phyloP scores from a whole-genome alignment of 2,888 invertebrate genomes.

The Aquatica leii region DNA sequence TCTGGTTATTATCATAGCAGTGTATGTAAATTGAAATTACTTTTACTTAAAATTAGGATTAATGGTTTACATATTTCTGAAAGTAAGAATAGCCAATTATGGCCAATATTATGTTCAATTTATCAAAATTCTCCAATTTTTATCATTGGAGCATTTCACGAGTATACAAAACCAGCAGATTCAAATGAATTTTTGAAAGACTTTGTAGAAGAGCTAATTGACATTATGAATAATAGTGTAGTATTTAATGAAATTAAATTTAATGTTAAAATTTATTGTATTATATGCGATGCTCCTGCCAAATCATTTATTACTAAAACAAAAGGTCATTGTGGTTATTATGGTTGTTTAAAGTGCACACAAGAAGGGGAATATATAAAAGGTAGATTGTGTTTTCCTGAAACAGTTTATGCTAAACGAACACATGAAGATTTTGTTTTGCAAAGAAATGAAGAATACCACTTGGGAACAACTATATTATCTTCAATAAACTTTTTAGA shows the following conservation, averaged over 20 bases:
- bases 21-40: background rate
- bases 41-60: background rate
- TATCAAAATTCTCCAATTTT: background rate
- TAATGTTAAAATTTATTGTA: slow-evolving; percentile 5
- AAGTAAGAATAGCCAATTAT: background rate
- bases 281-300: no score
- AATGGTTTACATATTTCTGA: background rate
- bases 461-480: no score
- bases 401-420: background rate
- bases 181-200: slow-evolving; percentile 15
- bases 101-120: background rate
- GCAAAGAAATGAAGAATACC: no score
- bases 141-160: slow-evolving; percentile 16
- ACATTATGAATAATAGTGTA: slow-evolving; percentile 7
- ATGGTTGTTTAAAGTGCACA: slow-evolving; percentile 18
- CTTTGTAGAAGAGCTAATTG: slow-evolving; percentile 14
- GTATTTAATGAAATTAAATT: background rate
- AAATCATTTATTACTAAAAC: slow-evolving; percentile 1
- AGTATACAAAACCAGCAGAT: slow-evolving; percentile 7
- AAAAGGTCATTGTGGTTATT: slow-evolving; percentile 17
- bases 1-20: no score
- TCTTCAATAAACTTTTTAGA: slow-evolving; percentile 1
- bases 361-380: slow-evolving; percentile 15
- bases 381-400: slow-evolving; percentile 15
- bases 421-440: slow-evolving; percentile 16